phyloP scores from a whole-genome alignment of 1,140 invertebrate genomes.

The Tetramorium alpestre region DNA sequence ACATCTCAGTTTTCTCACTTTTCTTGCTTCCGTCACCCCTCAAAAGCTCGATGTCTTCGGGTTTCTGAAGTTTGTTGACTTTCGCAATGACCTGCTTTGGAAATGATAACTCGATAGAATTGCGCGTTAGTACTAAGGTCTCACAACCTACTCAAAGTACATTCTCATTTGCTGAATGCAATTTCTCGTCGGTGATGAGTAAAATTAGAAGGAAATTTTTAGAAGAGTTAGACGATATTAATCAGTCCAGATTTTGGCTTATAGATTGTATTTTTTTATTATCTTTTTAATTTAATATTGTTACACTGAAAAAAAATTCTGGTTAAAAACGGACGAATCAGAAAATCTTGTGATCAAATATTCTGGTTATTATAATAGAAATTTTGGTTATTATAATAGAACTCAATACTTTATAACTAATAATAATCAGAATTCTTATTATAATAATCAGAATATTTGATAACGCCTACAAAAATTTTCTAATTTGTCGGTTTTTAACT shows the following conservation, averaged over 20 bases:
- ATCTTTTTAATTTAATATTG: not conserved
- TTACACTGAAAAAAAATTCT: too few relatives aligned
- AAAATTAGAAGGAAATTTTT: not conserved
- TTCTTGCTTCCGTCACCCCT: not conserved
- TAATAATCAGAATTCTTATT: too few relatives aligned
- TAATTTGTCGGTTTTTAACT: too few relatives aligned
- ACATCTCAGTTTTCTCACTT: slow-evolving; percentile 45
- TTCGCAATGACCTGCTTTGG: not conserved
- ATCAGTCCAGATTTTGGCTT: not conserved
- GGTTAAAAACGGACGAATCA: too few relatives aligned
- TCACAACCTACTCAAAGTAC: not conserved
- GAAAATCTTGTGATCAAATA: too few relatives aligned
- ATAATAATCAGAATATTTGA: too few relatives aligned
- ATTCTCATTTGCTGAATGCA: not conserved
- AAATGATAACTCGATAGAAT: not conserved
- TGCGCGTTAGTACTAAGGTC: not conserved
- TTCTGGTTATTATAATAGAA: too few relatives aligned
- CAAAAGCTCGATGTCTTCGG: not conserved
- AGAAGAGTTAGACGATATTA: not conserved
- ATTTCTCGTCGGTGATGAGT: not conserved
- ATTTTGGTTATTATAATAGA: too few relatives aligned
- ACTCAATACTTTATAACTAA: too few relatives aligned
- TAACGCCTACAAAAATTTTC: too few relatives aligned
- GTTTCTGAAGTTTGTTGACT: slow-evolving; percentile 14
- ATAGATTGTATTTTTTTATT: not conserved